phyloP scores from a whole-genome alignment of 2,113 vertebrate species.

The Tyrannus savana region DNA sequence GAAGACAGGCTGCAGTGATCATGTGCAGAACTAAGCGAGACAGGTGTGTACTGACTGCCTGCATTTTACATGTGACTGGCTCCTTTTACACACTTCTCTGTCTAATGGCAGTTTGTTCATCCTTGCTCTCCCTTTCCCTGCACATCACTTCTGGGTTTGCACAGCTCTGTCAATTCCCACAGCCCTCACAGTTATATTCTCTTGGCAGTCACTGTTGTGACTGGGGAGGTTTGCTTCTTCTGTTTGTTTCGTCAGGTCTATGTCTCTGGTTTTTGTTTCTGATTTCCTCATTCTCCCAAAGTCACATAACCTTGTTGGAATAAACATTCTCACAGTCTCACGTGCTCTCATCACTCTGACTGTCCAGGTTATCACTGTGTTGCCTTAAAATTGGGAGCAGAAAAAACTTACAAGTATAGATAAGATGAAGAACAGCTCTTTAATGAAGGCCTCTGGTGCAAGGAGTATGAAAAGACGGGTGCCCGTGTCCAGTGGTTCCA shows the following conservation, averaged over 20 bases:
- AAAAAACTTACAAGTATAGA: too few relatives aligned
- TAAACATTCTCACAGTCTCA: not conserved
- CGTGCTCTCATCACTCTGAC: not conserved
- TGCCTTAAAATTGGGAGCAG: too few relatives aligned
- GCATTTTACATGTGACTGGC: not conserved
- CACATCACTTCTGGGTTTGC: not conserved
- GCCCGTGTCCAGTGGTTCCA: too few relatives aligned
- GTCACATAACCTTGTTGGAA: not conserved
- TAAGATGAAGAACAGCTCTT: too few relatives aligned
- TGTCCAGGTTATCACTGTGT: not conserved
- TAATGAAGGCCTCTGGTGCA: too few relatives aligned
- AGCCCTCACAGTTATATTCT: not conserved
- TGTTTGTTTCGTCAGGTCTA: not conserved
- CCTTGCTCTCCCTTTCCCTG: not conserved
- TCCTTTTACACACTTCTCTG: not conserved
- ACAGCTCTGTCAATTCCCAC: not conserved
- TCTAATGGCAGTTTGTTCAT: not conserved
- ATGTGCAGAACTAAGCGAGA: not conserved
- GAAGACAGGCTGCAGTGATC: not conserved
- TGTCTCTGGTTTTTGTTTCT: not conserved
- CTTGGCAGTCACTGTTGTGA: not conserved
- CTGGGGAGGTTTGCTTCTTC: not conserved
- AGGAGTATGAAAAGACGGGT: too few relatives aligned
- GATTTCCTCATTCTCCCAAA: not conserved
- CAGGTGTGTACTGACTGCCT: not conserved